These are phyloP conservation scores for Xerus inauris DNA, from an alignment of 2,113 vertebrate genomes.

Conservation along the genomic window DNA sequence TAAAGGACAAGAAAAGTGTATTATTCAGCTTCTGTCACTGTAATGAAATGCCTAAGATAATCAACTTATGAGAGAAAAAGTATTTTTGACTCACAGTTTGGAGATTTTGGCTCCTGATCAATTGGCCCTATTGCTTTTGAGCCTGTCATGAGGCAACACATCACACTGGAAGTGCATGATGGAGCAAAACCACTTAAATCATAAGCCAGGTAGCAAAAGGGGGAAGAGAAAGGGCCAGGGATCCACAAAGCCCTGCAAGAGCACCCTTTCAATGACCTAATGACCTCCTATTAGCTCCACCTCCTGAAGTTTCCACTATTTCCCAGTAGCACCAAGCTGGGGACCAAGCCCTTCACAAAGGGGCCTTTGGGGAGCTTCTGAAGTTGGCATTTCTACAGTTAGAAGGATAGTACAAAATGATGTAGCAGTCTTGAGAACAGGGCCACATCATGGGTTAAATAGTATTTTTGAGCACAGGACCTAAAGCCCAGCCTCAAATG, in stretches of 20 bases:
- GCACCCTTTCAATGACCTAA: not conserved
- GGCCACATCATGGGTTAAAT: not conserved
- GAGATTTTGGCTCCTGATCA: not conserved
- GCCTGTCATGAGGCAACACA: not conserved
- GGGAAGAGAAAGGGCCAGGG: not conserved
- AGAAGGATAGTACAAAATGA: not conserved
- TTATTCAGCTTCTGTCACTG: not conserved
- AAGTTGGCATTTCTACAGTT: not conserved
- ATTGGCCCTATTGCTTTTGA: not conserved
- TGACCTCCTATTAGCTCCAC: not conserved
- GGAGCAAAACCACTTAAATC: not conserved
- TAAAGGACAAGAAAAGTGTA: not conserved
- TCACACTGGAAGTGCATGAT: too few relatives aligned
- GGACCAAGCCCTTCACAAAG: not conserved
- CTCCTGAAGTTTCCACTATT: not conserved
- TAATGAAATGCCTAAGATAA: not conserved
- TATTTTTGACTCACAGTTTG: not conserved
- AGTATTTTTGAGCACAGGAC: not conserved
- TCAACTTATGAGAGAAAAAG: not conserved
- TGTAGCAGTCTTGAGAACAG: not conserved
- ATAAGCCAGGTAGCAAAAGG: not conserved
- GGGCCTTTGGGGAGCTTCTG: not conserved
- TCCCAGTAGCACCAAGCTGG: not conserved
- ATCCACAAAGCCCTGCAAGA: not conserved
- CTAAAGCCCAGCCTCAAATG: not conserved